phyloP scores from a whole-genome alignment of 2,797 vertebrate species.

The Pyrocephalus nanus region DNA sequence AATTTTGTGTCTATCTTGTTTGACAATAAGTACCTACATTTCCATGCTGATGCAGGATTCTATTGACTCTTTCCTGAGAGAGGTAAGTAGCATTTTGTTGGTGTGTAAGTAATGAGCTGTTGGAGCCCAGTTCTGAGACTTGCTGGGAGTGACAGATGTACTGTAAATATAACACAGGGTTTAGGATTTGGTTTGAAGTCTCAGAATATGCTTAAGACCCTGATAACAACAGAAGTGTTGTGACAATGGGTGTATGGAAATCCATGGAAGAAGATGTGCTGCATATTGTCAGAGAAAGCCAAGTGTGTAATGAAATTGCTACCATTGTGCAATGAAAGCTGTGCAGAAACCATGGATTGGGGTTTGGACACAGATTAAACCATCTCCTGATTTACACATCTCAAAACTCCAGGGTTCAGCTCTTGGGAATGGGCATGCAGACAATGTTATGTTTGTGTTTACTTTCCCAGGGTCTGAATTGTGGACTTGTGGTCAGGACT shows the following conservation, averaged over 20 bases:
- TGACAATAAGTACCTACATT: neutral
- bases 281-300: neutral
- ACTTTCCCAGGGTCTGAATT: neutral
- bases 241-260: neutral
- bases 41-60: neutral
- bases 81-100: neutral
- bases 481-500: neutral
- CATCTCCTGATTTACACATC: neutral
- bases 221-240: neutral
- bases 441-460: neutral
- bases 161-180: neutral
- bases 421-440: neutral
- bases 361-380: neutral
- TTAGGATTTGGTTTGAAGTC: constrained; percentile 7
- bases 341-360: neutral
- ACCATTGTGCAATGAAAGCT: neutral
- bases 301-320: neutral
- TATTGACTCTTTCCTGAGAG: neutral
- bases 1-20: neutral
- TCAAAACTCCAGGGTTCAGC: neutral
- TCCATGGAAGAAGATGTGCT: neutral
- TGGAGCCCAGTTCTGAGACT: neutral
- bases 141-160: neutral
- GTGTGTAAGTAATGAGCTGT: neutral
- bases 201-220: neutral